Evolutionary conservation across 2,113 vertebrate species (phyloP).

Genomic region (Myotis davidii): DNA sequence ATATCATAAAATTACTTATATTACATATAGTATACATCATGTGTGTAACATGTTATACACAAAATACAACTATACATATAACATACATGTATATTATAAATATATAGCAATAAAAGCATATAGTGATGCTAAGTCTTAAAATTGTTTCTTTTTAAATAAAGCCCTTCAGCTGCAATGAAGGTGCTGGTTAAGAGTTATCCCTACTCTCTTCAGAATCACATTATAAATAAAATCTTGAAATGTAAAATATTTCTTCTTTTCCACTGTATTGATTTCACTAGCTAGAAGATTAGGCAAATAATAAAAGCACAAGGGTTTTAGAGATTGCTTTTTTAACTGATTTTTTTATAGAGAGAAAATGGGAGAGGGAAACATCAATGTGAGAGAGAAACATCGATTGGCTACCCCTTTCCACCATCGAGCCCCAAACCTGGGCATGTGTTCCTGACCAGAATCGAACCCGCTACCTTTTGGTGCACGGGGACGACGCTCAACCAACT

Average conservation of each 20-base stretch:
- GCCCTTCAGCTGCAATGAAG: not conserved
- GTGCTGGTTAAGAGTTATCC: not conserved
- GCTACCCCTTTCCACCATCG: no score
- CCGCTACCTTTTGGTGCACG: no score
- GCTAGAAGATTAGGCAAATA: slow-evolving; percentile 46
- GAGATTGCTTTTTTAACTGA: not conserved
- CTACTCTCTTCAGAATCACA: slow-evolving; percentile 39
- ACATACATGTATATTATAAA: not conserved
- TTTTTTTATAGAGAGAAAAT: no score
- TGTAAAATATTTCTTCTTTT: not conserved
- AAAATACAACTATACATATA: not conserved
- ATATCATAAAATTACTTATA: not conserved
- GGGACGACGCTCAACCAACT: no score
- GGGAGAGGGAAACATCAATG: no score
- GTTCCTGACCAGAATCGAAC: no score
- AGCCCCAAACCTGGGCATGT: no score
- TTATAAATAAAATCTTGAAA: slow-evolving; percentile 41
- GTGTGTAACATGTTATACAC: not conserved
- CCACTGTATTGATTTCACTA: slow-evolving; percentile 28
- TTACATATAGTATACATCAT: not conserved
- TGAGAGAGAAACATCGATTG: no score
- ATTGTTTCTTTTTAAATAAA: slow-evolving; percentile 46
- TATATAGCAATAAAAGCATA: not conserved
- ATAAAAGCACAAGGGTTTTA: slow-evolving; percentile 42
- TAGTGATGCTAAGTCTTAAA: not conserved